Conservation (phyloP, 2,113 vertebrate species). For the Procapra przewalskii region DNA sequence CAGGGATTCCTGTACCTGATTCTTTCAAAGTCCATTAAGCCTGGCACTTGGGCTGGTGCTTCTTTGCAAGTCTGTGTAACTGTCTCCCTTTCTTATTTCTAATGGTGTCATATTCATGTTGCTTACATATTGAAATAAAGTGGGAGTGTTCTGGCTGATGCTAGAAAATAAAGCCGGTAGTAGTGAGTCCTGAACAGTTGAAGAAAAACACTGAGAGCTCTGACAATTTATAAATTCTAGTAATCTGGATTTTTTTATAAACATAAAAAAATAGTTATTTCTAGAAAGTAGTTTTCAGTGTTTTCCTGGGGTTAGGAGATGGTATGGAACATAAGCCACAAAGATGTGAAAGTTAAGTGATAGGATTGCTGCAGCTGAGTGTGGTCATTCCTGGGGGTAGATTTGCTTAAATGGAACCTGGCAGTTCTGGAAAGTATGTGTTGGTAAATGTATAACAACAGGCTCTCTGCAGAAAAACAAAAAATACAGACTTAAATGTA, state of each 20-base stretch:
- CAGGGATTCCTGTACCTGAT: no score
- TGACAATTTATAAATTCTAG: background rate
- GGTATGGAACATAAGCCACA: background rate
- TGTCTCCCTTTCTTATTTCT: background rate
- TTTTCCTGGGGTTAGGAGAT: background rate
- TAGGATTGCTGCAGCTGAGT: background rate
- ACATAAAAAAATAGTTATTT: background rate
- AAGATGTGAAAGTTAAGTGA: background rate
- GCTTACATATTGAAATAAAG: background rate
- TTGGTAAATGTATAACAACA: background rate
- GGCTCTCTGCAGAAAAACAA: background rate
- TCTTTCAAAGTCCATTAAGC: background rate
- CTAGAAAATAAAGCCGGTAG: background rate
- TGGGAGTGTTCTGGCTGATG: background rate
- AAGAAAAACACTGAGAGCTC: background rate
- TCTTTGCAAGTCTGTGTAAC: background rate
- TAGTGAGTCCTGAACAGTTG: background rate
- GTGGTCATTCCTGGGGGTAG: background rate
- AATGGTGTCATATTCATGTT: background rate
- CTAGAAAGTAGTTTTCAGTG: background rate
- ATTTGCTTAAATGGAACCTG: background rate
- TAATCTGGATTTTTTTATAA: background rate
- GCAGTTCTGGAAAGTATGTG: background rate
- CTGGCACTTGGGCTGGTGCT: accelerated
- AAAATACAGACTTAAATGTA: background rate